Evolutionary conservation across 2,797 vertebrate species (phyloP).

Genomic region (Morelia viridis): DNA sequence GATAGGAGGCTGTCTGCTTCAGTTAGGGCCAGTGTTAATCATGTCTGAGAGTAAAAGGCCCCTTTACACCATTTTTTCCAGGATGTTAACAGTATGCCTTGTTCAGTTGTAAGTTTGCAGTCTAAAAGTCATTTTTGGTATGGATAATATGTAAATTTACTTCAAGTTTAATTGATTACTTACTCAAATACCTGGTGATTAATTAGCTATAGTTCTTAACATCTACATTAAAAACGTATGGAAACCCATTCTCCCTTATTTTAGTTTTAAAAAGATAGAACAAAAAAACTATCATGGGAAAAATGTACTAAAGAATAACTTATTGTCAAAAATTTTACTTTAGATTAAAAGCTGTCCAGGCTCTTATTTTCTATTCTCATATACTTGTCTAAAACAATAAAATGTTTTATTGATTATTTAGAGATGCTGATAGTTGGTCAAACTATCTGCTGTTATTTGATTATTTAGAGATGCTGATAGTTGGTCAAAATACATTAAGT

Average conservation of each 20-base stretch:
- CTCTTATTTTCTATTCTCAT: not conserved
- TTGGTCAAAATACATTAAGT: not conserved
- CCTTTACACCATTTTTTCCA: not conserved
- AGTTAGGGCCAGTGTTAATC: not conserved
- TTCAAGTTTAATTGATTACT: not conserved
- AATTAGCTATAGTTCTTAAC: not conserved
- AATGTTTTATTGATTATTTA: not conserved
- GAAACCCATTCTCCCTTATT: not conserved
- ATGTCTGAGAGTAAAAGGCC: not conserved
- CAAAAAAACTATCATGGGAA: not conserved
- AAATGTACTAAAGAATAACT: not conserved
- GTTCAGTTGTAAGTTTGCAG: not conserved
- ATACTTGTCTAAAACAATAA: not conserved
- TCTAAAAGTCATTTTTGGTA: not conserved
- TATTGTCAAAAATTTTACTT: not conserved
- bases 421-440: not conserved
- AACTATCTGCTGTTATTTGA: not conserved
- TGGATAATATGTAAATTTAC: not conserved
- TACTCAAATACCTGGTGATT: not conserved
- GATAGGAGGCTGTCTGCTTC: not conserved
- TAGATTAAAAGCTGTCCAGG: not conserved
- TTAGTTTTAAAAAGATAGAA: not conserved
- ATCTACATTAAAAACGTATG: not conserved
- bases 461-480: not conserved
- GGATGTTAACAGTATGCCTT: not conserved